Evolutionary conservation across 1,140 invertebrate species (phyloP).

Genomic region (Hydropsyche tenuis): DNA sequence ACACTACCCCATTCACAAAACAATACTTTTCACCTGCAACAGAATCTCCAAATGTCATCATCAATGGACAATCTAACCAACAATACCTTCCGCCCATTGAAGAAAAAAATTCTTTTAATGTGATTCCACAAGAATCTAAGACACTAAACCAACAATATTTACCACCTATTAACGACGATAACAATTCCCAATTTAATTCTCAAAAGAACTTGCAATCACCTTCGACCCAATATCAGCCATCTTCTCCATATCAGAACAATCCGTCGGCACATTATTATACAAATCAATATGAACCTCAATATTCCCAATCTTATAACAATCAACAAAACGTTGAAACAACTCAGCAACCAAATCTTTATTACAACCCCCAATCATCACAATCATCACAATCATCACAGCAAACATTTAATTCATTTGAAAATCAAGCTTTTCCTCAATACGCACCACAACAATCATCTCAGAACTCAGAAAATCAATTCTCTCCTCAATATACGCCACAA

Average conservation of each 20-base stretch:
- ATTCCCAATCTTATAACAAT: slow-evolving; percentile 1
- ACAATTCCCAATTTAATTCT: not conserved
- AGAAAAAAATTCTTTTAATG: slow-evolving; percentile 13
- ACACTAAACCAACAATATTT: not conserved
- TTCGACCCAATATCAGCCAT: not conserved
- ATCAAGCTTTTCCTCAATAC: too few relatives aligned
- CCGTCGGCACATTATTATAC: not conserved
- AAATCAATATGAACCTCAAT: not conserved
- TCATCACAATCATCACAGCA: too few relatives aligned
- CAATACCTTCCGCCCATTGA: slow-evolving; percentile 17
- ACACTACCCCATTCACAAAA: not conserved
- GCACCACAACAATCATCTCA: too few relatives aligned
- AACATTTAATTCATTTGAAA: too few relatives aligned
- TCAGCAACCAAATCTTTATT: not conserved
- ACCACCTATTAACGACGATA: not conserved
- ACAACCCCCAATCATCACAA: not conserved
- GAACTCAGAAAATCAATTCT: too few relatives aligned
- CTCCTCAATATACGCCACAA: not conserved
- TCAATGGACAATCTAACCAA: not conserved
- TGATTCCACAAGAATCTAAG: slow-evolving; percentile 3
- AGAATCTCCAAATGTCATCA: not conserved
- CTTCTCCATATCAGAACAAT: not conserved
- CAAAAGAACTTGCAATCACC: not conserved
- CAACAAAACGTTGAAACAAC: not conserved
- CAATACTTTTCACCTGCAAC: not conserved